Base-by-base conservation (phyloP, 2,888 invertebrate species). In the Vanessa cardui region DNA sequence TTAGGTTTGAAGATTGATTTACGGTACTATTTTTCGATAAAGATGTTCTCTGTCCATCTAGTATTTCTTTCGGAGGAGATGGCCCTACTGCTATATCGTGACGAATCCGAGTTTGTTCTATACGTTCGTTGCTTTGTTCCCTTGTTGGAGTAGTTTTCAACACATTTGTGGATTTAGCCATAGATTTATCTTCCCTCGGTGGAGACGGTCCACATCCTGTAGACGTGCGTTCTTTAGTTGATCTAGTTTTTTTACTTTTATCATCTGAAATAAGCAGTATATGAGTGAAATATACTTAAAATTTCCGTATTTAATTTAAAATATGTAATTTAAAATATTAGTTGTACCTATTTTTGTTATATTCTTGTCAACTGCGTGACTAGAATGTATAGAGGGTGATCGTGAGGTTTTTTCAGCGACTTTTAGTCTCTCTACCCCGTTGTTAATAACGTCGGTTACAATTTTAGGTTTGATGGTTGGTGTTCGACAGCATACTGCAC, bases 401-500 rank as follows among this genome's bases (percentile, higher is more conserved):
- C 50, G 50, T 62, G 78, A 72, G 33, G 69, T 62, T 52, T 72
- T 74, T 49, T 77, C 78, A 12, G 74, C 60, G n/a, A 83, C 66
- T 58, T 75, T 77, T 21, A 83, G 77, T 52, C 75, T 76, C n/a
- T 74, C 75, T 72, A 86, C 83, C 20, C 74, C 77, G 52, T 77
- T 77, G 20, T 75, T 77, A 58, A 78, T 74, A 47, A 71, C 68
- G 50, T 76, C 72, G 56, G 73, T 66, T 66, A 72, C 59, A 58
- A 87, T 73, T 18, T 77, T 79, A 12, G 92, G 85, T 50, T 82
- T 85, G 12, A 86, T 82, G 15, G 93, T 94, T 0, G 95, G 95
- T 0, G 98, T 98, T 82, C 97, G 97, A 80, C 98, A 98, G 82
- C 98, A 98, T 62, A 98, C 95, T 16, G 94, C 94, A 81, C 98